Evolutionary conservation across 1,140 invertebrate genomes (phyloP), one percentile per base, ranked within the genome.

Genomic region (Lerema accius): DNA sequence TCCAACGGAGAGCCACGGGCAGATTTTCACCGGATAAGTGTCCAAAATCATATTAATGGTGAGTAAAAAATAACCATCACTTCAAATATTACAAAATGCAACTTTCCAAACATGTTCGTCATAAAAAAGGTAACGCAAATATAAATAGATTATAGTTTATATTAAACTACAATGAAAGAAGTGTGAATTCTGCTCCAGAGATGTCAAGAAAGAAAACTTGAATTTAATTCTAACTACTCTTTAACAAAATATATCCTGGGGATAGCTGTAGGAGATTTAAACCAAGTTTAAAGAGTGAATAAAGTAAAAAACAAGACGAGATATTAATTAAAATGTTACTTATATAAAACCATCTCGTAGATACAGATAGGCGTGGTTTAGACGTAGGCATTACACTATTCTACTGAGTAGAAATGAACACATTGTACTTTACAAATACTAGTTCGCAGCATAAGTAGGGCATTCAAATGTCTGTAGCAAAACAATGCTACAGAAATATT

Each of bases 21-120:
- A 79, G 64, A 66, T 84, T 56, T 89, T 85, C 71, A 68, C 72
- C 74, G 81, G 75, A 88, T 86, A 88, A 76, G 82, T 71, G 74
- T 73, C 63, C 45, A 87, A 90, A 88, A 84, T 80, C 76, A 88
- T 77, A 88, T 89, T 86, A 80, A 90, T 90, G 85, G 87, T 88
- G 63, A 90, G 85, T 39, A 58, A 10, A 15, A 46, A 15, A 26
- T 39, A 4, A 32, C 17, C 7, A 28, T 63, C 16, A 42, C 37
- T 15, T 35, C 19, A 51, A 15, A 28, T 39, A 48, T 26, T 5
- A 17, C 10, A 46, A 32, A 61, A 64, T 63, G 65, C 69, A 69
- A 75, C 63, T 73, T 69, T 67, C 39, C 32, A 65, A 65, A 42
- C 39, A 43, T n/a, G 15, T 37, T 16, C 5, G 16, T 39, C 11